Evolutionary conservation across 1,140 invertebrate species (phyloP).

Genomic region (Cydia splendana): DNA sequence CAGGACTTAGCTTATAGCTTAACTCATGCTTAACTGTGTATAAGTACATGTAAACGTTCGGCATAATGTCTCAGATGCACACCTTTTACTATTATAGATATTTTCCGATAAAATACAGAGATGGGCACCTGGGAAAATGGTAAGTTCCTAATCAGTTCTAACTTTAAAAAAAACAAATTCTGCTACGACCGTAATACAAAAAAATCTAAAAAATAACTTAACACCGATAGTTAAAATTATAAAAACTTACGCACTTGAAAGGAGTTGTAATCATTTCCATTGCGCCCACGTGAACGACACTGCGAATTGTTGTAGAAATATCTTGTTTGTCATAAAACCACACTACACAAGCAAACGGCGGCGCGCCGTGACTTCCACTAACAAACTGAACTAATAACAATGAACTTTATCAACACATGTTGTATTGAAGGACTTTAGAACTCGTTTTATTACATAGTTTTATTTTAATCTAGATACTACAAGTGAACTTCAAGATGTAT

Average conservation of each 20-base stretch:
- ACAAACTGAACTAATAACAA: not conserved
- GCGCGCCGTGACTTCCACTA: not conserved
- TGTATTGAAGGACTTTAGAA: not conserved
- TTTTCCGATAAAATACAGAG: too few relatives aligned
- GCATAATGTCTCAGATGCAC: too few relatives aligned
- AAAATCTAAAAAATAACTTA: too few relatives aligned
- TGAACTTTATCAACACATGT: not conserved
- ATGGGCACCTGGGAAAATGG: too few relatives aligned
- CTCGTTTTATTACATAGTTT: not conserved
- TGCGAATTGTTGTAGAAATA: not conserved
- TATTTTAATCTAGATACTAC: not conserved
- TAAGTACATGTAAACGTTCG: too few relatives aligned
- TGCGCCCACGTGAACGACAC: not conserved
- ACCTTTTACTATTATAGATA: too few relatives aligned
- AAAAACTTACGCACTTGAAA: not conserved
- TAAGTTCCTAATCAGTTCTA: too few relatives aligned
- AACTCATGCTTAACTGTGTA: too few relatives aligned
- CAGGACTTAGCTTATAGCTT: too few relatives aligned
- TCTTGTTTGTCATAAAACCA: not conserved
- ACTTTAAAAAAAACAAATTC: too few relatives aligned
- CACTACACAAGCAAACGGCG: not conserved
- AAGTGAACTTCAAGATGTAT: not conserved
- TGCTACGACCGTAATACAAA: too few relatives aligned
- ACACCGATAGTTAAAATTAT: not conserved
- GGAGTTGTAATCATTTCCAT: conserved; percentile 1